Conservation (phyloP, 2,888 invertebrate genomes). For the Drosophila melanosoma region DNA sequence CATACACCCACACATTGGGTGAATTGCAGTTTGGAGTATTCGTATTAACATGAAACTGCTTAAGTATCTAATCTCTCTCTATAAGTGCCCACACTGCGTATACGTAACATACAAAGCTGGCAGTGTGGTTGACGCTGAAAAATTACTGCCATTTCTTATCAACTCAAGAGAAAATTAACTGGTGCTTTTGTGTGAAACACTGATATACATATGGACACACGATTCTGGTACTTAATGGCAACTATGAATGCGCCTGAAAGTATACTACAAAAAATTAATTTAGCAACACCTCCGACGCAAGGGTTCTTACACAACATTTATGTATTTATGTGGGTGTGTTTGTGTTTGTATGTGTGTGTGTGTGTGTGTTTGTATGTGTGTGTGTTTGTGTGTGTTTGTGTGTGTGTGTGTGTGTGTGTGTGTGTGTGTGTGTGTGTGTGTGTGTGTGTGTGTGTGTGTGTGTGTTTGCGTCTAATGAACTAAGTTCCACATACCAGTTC, state of each 20-base stretch:
- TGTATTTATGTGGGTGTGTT: neutral
- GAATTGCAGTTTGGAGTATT: constrained; percentile 1
- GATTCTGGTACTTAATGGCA: constrained; percentile 24
- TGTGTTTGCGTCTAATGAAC: constrained; percentile 36
- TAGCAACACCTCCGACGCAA: constrained; percentile 16
- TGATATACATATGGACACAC: constrained; percentile 3
- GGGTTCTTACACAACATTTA: constrained; percentile 14
- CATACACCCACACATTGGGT: neutral
- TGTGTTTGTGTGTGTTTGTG: too few species aligned
- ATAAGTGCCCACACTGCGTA: constrained; percentile 26
- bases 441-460: constrained; percentile 14
- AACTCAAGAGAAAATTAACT: constrained; percentile 46
- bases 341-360: constrained; percentile 14
- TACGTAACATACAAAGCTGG: constrained; percentile 18
- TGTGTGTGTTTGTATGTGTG: constrained; percentile 15
- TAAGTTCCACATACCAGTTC: constrained; percentile 43
- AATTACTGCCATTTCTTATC: constrained; percentile 34
- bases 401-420: constrained; percentile 7
- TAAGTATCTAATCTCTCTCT: constrained; percentile 13
- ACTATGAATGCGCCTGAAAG: constrained; percentile 34
- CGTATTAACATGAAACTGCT: constrained; percentile 4
- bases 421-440: constrained; percentile 4
- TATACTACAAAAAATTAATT: constrained; percentile 53
- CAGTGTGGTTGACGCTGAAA: constrained; percentile 47
- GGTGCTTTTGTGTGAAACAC: constrained; percentile 3